phyloP scores from a whole-genome alignment of 2,797 vertebrate genomes.

The Onychomys torridus region DNA sequence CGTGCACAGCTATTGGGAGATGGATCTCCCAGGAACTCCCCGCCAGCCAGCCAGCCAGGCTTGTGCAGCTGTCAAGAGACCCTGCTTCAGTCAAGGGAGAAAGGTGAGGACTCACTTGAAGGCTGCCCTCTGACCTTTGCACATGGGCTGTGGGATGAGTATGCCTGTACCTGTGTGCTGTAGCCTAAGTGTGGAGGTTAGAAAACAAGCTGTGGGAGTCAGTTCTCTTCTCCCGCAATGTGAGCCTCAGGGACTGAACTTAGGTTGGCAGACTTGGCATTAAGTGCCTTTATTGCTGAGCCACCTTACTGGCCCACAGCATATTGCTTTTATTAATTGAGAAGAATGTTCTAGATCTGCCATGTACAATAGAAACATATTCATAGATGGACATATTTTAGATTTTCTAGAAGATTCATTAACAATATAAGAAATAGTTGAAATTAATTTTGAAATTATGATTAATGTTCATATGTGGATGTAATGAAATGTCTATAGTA shows the following conservation, averaged over 20 bases:
- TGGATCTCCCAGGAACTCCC: too few species aligned
- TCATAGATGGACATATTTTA: background rate
- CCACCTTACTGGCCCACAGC: background rate
- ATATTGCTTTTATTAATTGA: background rate
- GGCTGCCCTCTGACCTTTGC: background rate
- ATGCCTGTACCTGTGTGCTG: background rate
- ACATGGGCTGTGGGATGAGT: background rate
- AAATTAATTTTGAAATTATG: background rate
- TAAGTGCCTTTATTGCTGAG: background rate
- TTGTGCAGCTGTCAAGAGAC: background rate
- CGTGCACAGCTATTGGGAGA: too few species aligned
- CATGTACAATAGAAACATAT: background rate
- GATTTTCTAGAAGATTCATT: background rate
- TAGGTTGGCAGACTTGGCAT: background rate
- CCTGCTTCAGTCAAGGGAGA: background rate
- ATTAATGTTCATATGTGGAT: background rate
- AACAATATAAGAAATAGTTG: background rate
- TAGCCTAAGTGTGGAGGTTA: background rate
- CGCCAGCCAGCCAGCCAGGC: background rate
- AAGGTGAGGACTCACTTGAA: background rate
- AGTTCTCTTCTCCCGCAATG: background rate
- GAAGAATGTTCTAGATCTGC: background rate
- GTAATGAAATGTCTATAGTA: background rate
- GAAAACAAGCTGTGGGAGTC: background rate
- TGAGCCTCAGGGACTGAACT: background rate